Evolutionary conservation across 2,888 invertebrate species (phyloP).

Genomic region (Liopterus haemorrhoidalis): DNA sequence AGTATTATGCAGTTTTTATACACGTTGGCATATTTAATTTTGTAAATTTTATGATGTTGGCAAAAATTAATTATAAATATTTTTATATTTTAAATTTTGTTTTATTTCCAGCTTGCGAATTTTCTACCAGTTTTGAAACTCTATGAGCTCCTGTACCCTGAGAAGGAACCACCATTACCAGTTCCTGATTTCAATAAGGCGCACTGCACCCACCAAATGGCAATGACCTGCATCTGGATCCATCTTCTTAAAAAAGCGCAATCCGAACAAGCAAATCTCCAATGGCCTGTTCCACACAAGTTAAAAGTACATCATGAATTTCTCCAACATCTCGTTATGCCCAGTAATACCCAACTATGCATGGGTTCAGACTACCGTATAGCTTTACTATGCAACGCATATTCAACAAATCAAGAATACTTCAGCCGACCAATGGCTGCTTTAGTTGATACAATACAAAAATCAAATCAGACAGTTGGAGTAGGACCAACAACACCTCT

Average conservation of each 20-base stretch:
- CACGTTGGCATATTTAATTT: not conserved
- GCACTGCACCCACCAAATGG: conserved; percentile 84
- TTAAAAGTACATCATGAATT: conserved; percentile 80
- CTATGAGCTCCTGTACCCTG: conserved; percentile 88
- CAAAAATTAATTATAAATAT: conserved; percentile 3
- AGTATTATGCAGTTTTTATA: not conserved
- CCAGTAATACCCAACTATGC: conserved; percentile 61
- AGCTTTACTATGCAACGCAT: conserved; percentile 89
- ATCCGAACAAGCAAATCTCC: conserved; percentile 73
- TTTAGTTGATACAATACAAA: conserved; percentile 76
- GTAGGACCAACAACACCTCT: conserved; percentile 70
- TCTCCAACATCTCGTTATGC: conserved; percentile 75
- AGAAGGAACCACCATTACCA: conserved; percentile 81
- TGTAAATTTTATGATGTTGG: not conserved
- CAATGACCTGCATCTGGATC: conserved; percentile 94
- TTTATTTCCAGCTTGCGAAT: conserved; percentile 59
- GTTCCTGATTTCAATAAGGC: conserved; percentile 85
- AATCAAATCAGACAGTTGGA: conserved; percentile 38
- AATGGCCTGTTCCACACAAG: conserved; percentile 70
- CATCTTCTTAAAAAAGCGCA: conserved; percentile 91
- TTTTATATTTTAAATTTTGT: conserved; percentile 20
- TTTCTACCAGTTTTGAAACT: conserved; percentile 85
- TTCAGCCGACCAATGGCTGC: conserved; percentile 90
- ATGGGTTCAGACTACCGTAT: conserved; percentile 87
- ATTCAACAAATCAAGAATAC: conserved; percentile 87